Base-by-base conservation (phyloP, 2,888 invertebrate species). In the Pandemis heparana region DNA sequence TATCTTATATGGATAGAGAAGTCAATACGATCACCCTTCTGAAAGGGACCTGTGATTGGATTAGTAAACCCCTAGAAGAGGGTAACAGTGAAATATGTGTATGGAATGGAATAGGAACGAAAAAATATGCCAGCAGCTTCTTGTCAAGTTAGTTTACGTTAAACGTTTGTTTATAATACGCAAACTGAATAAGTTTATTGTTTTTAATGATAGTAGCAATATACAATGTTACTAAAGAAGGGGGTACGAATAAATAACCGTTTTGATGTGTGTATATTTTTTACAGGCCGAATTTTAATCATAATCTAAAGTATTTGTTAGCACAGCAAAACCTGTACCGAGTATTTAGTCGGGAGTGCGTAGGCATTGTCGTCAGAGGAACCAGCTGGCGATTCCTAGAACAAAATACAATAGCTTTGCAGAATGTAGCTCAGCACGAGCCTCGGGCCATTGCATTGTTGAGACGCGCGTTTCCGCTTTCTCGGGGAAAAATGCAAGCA, bases 381-480 rank as follows among this genome's bases (percentile, higher is more conserved):
- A 83, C 78, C 82, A 85, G 85, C 85, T 79, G 82, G 80, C 79
- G 81, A 80, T 93, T 91, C 91, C 85, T 82, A 83, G 91, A 92
- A 93, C 85, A 87, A 88, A 85, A 88, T 86, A 92, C 91, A 91
- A 90, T 89, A 83, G 85, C 80, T 79, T 80, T 79, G 83, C 84
- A 90, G 89, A 91, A 91, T 92, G 87, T 89, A 86, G 87, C 85
- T 85, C 85, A 87, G 87, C 90, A 89, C 91, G 88, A 88, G 87
- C 85, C 85, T 82, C 82, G 81, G 81, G 87, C 87, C 87, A 92
- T 92, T 94, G 94, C 74, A 74, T 74, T 94, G 86, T 85, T 87
- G 87, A 91, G 89, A 89, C 89, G 88, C 90, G 90, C 87, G 90
- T 92, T 94, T 94, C 93, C 93, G 94, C 94, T 94, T 94, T 94